Evolutionary conservation across 2,888 invertebrate genomes (phyloP), one percentile per base, ranked within the genome.

Genomic region (Chesias legatella): DNA sequence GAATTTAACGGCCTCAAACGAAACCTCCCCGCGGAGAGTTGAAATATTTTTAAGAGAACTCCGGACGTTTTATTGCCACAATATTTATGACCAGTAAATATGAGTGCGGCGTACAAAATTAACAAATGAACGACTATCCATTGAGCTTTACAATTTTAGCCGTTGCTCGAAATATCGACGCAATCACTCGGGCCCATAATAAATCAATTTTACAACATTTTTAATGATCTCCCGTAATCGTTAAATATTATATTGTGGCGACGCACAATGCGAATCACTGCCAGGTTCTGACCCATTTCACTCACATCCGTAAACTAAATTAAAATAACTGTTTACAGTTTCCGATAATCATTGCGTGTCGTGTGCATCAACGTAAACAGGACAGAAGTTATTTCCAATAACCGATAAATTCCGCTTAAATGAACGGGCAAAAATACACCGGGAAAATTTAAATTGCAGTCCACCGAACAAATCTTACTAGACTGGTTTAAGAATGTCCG

Each of bases 141-240:
- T 77, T 84, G 79, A 82, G 76, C 56, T 59, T 63, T 66, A 75
- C 76, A 77, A 75, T 76, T 80, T 81, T 72, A 79, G 75, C 73
- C 51, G 41, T 53, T 43, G 53, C 58, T 61, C 64, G 63, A 67
- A 73, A 73, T 68, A 73, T 66, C 65, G 70, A 71, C 55, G 67
- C 63, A 71, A 80, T 80, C 76, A 76, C 67, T 75, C 64, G 54
- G 61, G 61, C 56, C 49, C 35, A 59, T 53, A 60, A 63, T 86
- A 86, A 86, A 85, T 86, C 85, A 88, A 69, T 73, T 81, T 84
- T 79, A 80, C 78, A 73, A 66, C 73, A 66, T 63, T 77, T 81
- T 84, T 86, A 81, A 86, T 80, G 79, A 71, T 67, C 66, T 53
- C 47, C 67, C 65, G 71, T 81, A 76, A 83, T 51, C 46, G 51